These are phyloP conservation scores for Mesoclemmys tuberculata DNA, from an alignment of 2,113 vertebrate species.

Conservation along the genomic window DNA sequence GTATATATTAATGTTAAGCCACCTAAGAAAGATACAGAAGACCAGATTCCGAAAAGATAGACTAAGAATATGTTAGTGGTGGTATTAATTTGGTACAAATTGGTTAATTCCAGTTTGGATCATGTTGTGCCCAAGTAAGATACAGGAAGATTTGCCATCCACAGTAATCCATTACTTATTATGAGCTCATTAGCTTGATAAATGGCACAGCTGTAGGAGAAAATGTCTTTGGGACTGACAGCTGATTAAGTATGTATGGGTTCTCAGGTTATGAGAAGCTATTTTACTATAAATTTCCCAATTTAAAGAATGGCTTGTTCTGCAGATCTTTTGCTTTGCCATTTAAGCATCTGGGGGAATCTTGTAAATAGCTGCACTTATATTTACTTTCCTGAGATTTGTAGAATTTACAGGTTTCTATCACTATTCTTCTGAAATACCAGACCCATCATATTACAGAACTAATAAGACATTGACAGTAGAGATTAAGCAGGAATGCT, in stretches of 20 bases:
- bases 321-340: neutral
- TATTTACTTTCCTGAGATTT: neutral
- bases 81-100: neutral
- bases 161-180: neutral
- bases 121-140: neutral
- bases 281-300: neutral
- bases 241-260: neutral
- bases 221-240: neutral
- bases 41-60: neutral
- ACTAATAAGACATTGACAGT: neutral
- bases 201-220: neutral
- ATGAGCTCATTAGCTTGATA: neutral
- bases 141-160: neutral
- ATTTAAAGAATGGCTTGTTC: neutral
- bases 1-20: neutral
- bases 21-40: neutral
- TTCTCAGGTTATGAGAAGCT: neutral
- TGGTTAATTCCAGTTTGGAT: neutral
- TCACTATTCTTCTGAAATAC: neutral
- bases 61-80: neutral
- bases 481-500: neutral
- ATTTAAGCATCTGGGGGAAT: neutral
- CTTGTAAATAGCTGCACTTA: neutral
- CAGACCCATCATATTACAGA: fast-evolving
- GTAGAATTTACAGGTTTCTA: neutral